Percentiles rank a stretch among this genome's conserved stretches.
phyloP scores from a whole-genome alignment of 2,797 vertebrate genomes.

The Limnodromus scolopaceus region DNA sequence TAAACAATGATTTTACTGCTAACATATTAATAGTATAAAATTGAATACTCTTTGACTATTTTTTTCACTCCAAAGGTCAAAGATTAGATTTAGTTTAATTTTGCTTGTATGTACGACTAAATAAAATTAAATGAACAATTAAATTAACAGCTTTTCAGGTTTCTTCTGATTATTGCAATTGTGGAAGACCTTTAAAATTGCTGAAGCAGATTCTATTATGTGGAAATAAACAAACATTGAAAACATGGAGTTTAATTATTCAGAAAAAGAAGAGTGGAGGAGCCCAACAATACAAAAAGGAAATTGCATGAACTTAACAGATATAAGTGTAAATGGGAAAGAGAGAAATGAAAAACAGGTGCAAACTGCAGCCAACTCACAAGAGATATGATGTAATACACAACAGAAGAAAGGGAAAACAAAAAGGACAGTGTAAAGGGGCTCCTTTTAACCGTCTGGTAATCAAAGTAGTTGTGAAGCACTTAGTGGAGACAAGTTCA shows the following conservation, averaged over 20 bases:
- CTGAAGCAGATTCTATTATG: constrained; percentile 5
- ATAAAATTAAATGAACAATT: constrained; percentile 3
- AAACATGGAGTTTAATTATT: constrained; percentile 1
- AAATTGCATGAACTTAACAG: neutral
- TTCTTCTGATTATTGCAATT: constrained; percentile 5
- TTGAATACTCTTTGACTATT: neutral
- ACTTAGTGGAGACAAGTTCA: neutral
- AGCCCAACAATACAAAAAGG: neutral
- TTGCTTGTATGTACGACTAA: neutral
- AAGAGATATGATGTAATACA: neutral
- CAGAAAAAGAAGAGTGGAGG: neutral
- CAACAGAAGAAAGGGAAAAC: accelerated
- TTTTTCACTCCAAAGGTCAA: neutral
- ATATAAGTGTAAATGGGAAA: neutral
- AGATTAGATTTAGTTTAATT: constrained; percentile 28
- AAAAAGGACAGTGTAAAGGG: neutral
- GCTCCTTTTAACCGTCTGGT: neutral
- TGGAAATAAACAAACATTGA: neutral
- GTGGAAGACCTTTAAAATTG: neutral
- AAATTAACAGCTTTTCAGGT: neutral
- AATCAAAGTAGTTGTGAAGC: neutral
- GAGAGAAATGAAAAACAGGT: neutral
- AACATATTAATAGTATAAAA: neutral
- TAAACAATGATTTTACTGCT: neutral
- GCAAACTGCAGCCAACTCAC: neutral